Conservation (phyloP, 1,140 invertebrate genomes). For the Melanaphis sacchari region DNA sequence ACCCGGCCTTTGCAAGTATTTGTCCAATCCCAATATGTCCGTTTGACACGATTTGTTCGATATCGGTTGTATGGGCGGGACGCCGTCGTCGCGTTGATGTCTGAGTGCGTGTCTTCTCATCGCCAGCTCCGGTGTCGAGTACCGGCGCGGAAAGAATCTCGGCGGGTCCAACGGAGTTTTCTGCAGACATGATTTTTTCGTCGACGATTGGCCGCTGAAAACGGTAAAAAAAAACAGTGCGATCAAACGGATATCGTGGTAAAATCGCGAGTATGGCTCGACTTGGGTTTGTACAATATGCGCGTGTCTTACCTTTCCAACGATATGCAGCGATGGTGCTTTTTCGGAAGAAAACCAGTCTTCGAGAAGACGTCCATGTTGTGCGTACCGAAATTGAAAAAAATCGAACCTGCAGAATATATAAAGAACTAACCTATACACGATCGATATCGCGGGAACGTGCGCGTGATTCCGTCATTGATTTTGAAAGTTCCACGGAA, state of each 20-base stretch:
- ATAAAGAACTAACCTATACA: background rate
- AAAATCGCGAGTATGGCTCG: background rate
- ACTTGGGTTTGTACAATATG: background rate
- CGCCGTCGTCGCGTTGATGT: background rate
- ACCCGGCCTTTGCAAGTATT: slow-evolving; percentile 33
- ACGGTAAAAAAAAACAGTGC: background rate
- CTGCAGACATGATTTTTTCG: background rate
- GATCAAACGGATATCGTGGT: background rate
- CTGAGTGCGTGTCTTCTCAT: slow-evolving; percentile 44
- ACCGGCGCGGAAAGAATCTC: background rate
- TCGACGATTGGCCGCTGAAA: background rate
- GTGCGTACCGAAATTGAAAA: background rate
- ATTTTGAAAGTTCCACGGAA: no score
- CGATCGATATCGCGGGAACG: background rate
- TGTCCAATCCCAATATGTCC: slow-evolving; percentile 33
- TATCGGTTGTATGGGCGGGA: background rate
- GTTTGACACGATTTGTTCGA: slow-evolving; percentile 53
- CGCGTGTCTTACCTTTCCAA: slow-evolving; percentile 20
- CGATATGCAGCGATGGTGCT: slow-evolving; percentile 44
- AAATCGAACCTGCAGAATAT: no score
- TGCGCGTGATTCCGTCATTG: no score
- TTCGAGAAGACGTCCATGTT: slow-evolving; percentile 14
- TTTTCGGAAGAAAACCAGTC: background rate
- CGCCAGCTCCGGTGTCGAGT: slow-evolving; percentile 34
- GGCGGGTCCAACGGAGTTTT: background rate